Base-by-base conservation (phyloP, 2,888 invertebrate species). In the Caenorhabditis macrosperma region DNA sequence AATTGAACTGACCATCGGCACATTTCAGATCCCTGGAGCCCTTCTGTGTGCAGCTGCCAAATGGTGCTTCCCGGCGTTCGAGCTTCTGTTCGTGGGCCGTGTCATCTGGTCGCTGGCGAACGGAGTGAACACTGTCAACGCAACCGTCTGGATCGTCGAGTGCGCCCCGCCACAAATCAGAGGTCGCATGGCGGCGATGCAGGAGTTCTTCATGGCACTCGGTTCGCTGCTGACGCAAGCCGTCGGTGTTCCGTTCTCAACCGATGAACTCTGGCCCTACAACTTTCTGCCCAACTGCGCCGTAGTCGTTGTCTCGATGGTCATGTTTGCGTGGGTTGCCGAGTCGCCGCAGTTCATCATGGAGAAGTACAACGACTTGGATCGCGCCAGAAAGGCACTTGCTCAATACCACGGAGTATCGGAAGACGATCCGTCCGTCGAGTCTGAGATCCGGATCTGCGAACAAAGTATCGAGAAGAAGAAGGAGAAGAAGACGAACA, bases 101-200 rank as follows among this genome's bases (percentile, higher is more conserved):
- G 75, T 87, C 61, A 80, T 87, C 38, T 87, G 87, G 86, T 85
- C 83, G 0, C 74, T 86, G n/a, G 83, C 82, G 12, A 87, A 85
- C 33, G 86, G 86, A 26, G 83, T 86, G n/a, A 80, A 82, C 44
- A 81, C 80, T 22, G 86, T 86, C 7, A 83, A 82, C 60, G 83
- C 83, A 1, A 86, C 86, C 2, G 86, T 86, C n/a, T 86, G 86
- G 86, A 85, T 86, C 41, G 83, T 86, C 17, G 86, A 86, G 46
- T 84, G 84, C 26, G 84, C 86, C 0, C 85, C 86, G 5, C 81
- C 83, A 35, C 68, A 76, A 28, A 84, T 83, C 57, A 28, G 86
- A 33, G 86, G 86, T 28, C 71, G 83, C 33, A 85, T 85, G 81
- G 85, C 83, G 7, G 82, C 85, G 5, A 83, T 85, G 85, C 86